Base-by-base conservation (phyloP, 2,888 invertebrate species). In the Agriopis aurantiaria region DNA sequence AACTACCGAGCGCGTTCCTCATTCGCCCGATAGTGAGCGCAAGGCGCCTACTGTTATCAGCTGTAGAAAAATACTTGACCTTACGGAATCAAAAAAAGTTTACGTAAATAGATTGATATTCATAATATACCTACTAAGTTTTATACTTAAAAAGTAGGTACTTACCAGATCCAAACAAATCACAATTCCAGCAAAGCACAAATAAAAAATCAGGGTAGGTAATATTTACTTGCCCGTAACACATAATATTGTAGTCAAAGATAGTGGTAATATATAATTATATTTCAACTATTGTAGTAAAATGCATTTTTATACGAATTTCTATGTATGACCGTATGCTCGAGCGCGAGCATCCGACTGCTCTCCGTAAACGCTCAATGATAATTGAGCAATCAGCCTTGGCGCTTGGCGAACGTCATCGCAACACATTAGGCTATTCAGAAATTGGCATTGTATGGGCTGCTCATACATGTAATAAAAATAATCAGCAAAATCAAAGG, bases 371-470 rank as follows among this genome's bases (percentile, higher is more conserved):
- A 41, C 17, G 43, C 43, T 46, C 59, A 65, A 45, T 60, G 52
- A 53, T 60, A 48, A 59, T 60, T 66, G 66, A 60, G 52, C 23
- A 64, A 64, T 64, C 53, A 59, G 40, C 63, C 46, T 53, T 69
- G 53, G 52, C 8, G 48, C 46, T 53, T 69, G 53, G 52, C 8
- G 48, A 48, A 12, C 40, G 40, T 49, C 49, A 60, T 49, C 41
- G 17, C 48, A 48, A 59, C 40, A 59, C 40, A 59, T 48, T 48
- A 59, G 14, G n/a, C 40, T 40, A 49, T 49, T 49, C 60, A 62
- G 17, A 14, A 46, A 55, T 41, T 8, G 4, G 52, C 40, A 14
- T 14, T 43, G 43, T 14, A n/a, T 57, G 17, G 43, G 11, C 49
- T 14, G 33, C 33, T 8, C n/a, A 14, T 49, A n/a, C 14, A 8